Evolutionary conservation across 2,888 invertebrate genomes (phyloP), one percentile per base, ranked within the genome.

Genomic region (Balanococcus diminutus): DNA sequence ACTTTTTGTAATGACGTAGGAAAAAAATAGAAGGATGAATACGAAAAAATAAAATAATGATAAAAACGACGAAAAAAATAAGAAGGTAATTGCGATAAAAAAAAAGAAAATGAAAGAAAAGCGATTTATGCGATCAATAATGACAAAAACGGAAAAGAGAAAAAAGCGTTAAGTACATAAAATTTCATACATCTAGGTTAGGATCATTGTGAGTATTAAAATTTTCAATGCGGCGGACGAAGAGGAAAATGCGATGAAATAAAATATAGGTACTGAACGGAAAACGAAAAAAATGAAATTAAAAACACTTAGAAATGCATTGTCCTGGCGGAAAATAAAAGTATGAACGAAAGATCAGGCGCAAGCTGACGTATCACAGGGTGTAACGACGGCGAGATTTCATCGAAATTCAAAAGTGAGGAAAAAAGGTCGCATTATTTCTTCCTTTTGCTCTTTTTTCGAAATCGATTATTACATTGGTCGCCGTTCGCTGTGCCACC

Each of bases 401-500:
- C 36, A 79, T 25, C 28, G 56, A 56, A 84, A 32, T 84, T 84
- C 61, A 31, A 28, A 14, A 72, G 75, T 32, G 75, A 22, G 8
- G 39, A 79, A 22, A 79, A 36, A 79, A 31, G n/a, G 31, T 31
- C 14, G n/a, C 25, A 31, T 86, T 67, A 86, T 86, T 86, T 86
- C 86, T 86, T 86, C 72, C 72, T 81, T 86, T 86, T 86, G 81
- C 82, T 86, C 42, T 86, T 86, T 42, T 86, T 86, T 36, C 86
- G 82, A 61, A 86, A 86, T 83, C 87, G 72, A 36, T 61, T 85
- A 82, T 82, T 84, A 86, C 84, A 87, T 31, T 87, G 86, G 79
- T 87, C 87, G 75, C 86, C 84, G 42, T 79, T 86, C 9, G 85
- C 86, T 51, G 86, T 82, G 36, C 87, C 86, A 42, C 86, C 87